Evolutionary conservation across 2,113 vertebrate genomes (phyloP).

Genomic region (Megaleporinus macrocephalus): DNA sequence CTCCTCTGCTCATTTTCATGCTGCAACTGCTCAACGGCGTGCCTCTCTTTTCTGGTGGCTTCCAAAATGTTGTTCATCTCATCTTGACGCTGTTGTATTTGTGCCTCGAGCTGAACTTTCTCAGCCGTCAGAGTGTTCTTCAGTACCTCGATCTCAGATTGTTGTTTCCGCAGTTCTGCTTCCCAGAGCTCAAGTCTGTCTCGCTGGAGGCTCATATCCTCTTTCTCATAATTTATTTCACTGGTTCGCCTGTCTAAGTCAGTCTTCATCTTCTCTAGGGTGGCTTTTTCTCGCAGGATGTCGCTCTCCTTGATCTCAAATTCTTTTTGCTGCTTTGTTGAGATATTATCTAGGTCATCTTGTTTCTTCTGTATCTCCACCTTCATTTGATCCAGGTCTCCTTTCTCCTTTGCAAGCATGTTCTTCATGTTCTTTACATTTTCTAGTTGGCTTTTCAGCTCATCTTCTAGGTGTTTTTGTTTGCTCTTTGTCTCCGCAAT

Average conservation of each 20-base stretch:
- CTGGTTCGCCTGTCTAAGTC: slow-evolving; percentile 32
- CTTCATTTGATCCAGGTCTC: slow-evolving; percentile 20
- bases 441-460: slow-evolving; percentile 25
- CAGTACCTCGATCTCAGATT: not conserved
- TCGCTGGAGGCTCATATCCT: not conserved
- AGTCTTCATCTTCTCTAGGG: slow-evolving; percentile 12
- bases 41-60: slow-evolving; percentile 1
- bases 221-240: slow-evolving; percentile 15
- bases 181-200: slow-evolving; percentile 33
- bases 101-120: slow-evolving; percentile 23
- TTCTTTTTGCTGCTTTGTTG: slow-evolving; percentile 21
- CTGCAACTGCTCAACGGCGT: not conserved
- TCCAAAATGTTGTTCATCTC: slow-evolving; percentile 8
- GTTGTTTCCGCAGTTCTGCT: slow-evolving; percentile 16
- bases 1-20: slow-evolving; percentile 16
- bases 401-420: slow-evolving; percentile 11
- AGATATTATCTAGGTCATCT: slow-evolving; percentile 10
- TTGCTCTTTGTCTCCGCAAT: slow-evolving; percentile 35
- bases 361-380: slow-evolving; percentile 8
- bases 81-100: slow-evolving; percentile 31
- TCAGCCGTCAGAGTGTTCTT: slow-evolving; percentile 28
- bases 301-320: slow-evolving; percentile 24
- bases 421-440: not conserved
- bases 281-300: not conserved
- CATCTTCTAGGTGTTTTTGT: not conserved